Percentiles rank a stretch among this genome's conserved stretches.
phyloP scores from a whole-genome alignment of 2,113 vertebrate species.

The Triplophysa tibetana region DNA sequence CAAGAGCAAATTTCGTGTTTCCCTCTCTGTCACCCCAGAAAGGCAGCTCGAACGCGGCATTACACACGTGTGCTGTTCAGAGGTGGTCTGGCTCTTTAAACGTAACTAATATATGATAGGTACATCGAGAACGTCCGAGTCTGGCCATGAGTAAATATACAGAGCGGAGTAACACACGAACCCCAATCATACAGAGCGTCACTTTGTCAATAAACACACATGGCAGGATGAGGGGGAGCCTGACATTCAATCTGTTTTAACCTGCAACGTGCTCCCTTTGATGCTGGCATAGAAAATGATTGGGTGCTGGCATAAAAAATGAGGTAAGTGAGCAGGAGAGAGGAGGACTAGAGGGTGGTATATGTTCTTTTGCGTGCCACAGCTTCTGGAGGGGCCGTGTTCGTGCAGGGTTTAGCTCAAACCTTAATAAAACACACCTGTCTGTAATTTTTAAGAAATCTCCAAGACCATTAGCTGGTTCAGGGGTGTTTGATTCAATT shows the following conservation, averaged over 20 bases:
- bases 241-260: constrained; percentile 69
- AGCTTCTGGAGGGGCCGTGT: too few relatives aligned
- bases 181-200: constrained; percentile 71
- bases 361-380: not conserved
- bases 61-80: constrained; percentile 61
- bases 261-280: constrained; percentile 53
- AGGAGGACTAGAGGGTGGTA: not conserved
- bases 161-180: constrained; percentile 52
- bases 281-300: constrained; percentile 27
- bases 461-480: too few relatives aligned
- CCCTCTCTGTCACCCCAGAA: constrained; percentile 38
- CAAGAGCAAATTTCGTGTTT: constrained; percentile 31
- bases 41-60: constrained; percentile 30
- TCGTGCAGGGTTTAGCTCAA: too few relatives aligned
- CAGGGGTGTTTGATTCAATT: too few relatives aligned
- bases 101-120: constrained; percentile 73
- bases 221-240: constrained; percentile 62
- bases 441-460: too few relatives aligned
- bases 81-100: constrained; percentile 69
- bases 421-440: too few relatives aligned
- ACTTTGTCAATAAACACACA: constrained; percentile 75
- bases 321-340: not conserved
- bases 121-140: constrained; percentile 72
- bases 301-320: constrained; percentile 28
- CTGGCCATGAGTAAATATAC: constrained; percentile 75